These are phyloP conservation scores for Ibidorhyncha struthersii DNA, from an alignment of 2,113 vertebrate species.

Conservation along the genomic window DNA sequence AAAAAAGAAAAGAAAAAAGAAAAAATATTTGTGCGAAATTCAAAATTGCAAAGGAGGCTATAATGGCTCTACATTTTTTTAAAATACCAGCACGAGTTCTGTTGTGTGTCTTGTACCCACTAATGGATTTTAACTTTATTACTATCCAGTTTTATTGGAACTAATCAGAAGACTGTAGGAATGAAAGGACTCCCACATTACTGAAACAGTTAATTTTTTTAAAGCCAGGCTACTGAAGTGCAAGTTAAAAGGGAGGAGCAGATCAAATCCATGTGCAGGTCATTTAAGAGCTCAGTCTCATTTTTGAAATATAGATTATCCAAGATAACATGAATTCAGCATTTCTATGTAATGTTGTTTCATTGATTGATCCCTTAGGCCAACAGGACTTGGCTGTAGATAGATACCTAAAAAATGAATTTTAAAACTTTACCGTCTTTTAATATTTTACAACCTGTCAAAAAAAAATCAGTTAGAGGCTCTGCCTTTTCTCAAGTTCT, in stretches of 20 bases:
- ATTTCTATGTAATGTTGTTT: slow-evolving; percentile 75
- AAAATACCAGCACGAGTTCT: slow-evolving; percentile 1
- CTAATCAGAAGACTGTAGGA: slow-evolving; percentile 58
- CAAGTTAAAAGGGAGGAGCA: slow-evolving; percentile 69
- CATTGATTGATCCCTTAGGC: slow-evolving; percentile 77
- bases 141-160: slow-evolving; percentile 70
- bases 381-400: slow-evolving; percentile 53
- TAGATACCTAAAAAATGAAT: slow-evolving; percentile 70
- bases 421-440: slow-evolving; percentile 73
- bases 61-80: not conserved
- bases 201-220: slow-evolving; percentile 76
- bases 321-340: slow-evolving; percentile 74
- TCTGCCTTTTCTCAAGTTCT: slow-evolving; percentile 54
- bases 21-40: not conserved
- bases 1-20: not conserved
- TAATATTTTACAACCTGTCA: slow-evolving; percentile 76
- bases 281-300: slow-evolving; percentile 73
- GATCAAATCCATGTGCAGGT: slow-evolving; percentile 69
- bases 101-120: slow-evolving; percentile 57
- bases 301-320: slow-evolving; percentile 80
- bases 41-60: not conserved
- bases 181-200: slow-evolving; percentile 60
- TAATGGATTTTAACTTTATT: slow-evolving; percentile 71
- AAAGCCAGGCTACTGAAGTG: slow-evolving; percentile 64
- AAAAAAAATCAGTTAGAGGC: slow-evolving; percentile 58